These are phyloP conservation scores for Trichechus manatus DNA, from an alignment of 2,113 vertebrate genomes.

Conservation along the genomic window DNA sequence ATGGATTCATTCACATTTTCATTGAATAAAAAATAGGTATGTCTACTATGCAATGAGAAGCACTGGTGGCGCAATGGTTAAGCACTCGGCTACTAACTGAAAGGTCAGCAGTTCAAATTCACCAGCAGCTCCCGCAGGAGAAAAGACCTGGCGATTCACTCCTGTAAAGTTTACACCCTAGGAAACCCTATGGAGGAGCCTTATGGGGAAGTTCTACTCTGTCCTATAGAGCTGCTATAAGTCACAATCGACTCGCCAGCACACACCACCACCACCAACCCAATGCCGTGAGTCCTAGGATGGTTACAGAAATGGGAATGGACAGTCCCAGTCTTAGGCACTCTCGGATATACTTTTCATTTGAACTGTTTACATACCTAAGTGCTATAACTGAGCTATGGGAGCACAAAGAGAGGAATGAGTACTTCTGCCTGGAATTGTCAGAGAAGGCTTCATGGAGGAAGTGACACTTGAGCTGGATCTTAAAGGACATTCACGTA, in stretches of 20 bases:
- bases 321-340: background rate
- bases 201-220: background rate
- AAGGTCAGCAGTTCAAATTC: background rate
- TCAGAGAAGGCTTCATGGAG: background rate
- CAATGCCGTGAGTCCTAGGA: background rate
- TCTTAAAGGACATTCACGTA: background rate
- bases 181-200: background rate
- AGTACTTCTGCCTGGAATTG: background rate
- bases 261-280: background rate
- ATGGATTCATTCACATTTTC: constrained; percentile 24
- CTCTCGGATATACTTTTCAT: background rate
- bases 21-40: background rate
- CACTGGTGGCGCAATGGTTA: background rate
- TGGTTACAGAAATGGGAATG: background rate
- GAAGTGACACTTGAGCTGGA: background rate
- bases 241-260: background rate
- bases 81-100: background rate
- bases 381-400: background rate
- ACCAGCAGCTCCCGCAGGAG: background rate
- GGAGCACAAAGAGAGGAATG: background rate
- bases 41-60: background rate
- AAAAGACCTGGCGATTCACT: background rate
- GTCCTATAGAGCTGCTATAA: background rate
- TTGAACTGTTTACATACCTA: background rate
- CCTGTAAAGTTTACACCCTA: background rate